phyloP scores from a whole-genome alignment of 35 echinoderm and acorn worm species.

The Apostichopus japonicus region DNA sequence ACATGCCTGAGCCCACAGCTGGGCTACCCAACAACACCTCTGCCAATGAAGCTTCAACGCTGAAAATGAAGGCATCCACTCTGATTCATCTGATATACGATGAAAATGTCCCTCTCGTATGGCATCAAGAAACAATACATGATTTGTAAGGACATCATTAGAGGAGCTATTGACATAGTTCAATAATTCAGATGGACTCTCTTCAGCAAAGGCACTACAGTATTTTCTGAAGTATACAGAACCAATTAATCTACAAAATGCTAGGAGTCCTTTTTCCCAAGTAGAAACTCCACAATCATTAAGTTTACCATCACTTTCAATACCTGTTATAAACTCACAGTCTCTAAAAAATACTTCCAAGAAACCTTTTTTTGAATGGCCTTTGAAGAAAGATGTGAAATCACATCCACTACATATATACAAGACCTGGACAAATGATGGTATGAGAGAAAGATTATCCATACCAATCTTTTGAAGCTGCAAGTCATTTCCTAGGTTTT shows the following conservation, averaged over 20 bases:
- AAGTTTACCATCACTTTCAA: neutral
- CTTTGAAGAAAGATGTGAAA: conserved; percentile 42
- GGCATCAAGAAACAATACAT: conserved; percentile 44
- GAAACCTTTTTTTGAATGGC: conserved; percentile 30
- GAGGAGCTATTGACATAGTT: neutral
- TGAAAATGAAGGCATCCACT: conserved; percentile 52
- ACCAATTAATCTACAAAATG: conserved; percentile 49
- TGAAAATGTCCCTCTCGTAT: conserved; percentile 53
- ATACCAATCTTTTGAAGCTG: no score
- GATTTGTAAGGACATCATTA: neutral
- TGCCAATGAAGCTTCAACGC: conserved; percentile 60
- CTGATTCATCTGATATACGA: conserved; percentile 45
- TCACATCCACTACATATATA: neutral
- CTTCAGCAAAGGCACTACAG: conserved; percentile 26
- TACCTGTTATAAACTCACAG: conserved; percentile 47
- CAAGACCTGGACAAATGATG: no score
- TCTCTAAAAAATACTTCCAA: conserved; percentile 29
- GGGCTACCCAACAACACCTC: conserved; percentile 59
- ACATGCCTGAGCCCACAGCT: conserved; percentile 52
- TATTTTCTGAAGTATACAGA: conserved; percentile 62
- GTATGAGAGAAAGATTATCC: no score
- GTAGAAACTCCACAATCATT: neutral
- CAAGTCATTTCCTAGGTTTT: no score
- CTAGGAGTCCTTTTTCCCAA: conserved; percentile 11
- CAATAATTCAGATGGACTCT: conserved; percentile 41